Evolutionary conservation across 2,797 vertebrate genomes (phyloP).

Genomic region (Merluccius polli): DNA sequence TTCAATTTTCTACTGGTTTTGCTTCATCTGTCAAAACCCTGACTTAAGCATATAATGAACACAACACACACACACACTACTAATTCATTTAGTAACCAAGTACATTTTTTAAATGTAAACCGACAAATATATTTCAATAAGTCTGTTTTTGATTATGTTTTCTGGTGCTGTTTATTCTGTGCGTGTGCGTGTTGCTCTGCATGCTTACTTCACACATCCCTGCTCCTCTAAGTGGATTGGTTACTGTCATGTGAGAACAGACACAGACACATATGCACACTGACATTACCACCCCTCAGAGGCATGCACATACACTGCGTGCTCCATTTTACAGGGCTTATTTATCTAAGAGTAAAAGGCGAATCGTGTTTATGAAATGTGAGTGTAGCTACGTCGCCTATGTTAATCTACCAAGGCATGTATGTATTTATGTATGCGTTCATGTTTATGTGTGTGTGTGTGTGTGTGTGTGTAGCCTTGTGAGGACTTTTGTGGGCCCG

Average conservation of each 20-base stretch:
- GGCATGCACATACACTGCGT: constrained; percentile 12
- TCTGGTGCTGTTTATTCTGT: not conserved
- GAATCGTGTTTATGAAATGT: constrained; percentile 1
- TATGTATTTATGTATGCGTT: constrained; percentile 19
- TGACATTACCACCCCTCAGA: constrained; percentile 18
- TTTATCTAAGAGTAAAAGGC: not conserved
- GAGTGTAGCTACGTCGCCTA: not conserved
- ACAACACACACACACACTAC: not conserved
- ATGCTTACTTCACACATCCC: constrained; percentile 3
- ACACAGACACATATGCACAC: not conserved
- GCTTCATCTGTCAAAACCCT: not conserved
- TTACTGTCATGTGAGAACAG: constrained; percentile 49
- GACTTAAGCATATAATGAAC: not conserved
- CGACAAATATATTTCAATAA: too few species aligned
- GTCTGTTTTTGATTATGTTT: too few species aligned
- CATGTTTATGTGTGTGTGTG: constrained; percentile 6
- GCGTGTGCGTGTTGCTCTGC: constrained; percentile 2
- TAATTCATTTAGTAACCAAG: too few species aligned
- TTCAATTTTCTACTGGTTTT: not conserved
- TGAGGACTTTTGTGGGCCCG: constrained; percentile 29
- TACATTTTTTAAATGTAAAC: too few species aligned
- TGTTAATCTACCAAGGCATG: not conserved
- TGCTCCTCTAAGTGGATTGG: constrained; percentile 34
- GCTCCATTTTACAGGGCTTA: constrained; percentile 32
- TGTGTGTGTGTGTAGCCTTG: constrained; percentile 9